These are phyloP conservation scores for Sapayoa aenigma DNA, from an alignment of 2,113 vertebrate species.

Conservation along the genomic window DNA sequence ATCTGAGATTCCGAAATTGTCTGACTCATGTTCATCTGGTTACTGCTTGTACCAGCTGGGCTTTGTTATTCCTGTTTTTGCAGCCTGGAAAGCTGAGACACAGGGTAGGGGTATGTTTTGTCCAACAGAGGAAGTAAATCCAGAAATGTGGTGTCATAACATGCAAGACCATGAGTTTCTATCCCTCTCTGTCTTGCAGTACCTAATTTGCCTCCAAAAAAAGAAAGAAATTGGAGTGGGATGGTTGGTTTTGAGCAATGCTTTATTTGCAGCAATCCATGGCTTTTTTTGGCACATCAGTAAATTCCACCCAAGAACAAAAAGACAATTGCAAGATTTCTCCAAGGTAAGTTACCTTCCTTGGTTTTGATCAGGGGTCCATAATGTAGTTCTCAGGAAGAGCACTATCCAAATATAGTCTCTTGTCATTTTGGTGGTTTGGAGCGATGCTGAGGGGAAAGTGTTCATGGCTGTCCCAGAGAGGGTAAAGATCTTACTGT, in stretches of 20 bases:
- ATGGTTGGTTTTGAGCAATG: neutral
- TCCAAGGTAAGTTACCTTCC: neutral
- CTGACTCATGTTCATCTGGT: neutral
- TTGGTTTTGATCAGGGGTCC: neutral
- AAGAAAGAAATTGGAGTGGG: neutral
- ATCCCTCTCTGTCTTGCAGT: neutral
- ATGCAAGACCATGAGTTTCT: neutral
- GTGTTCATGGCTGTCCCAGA: accelerated
- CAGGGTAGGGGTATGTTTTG: neutral
- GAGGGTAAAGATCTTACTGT: neutral
- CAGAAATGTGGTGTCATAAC: neutral
- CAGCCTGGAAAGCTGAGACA: neutral
- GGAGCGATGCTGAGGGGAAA: neutral
- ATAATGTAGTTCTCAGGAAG: neutral
- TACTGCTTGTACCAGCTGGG: neutral
- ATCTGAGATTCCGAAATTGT: neutral
- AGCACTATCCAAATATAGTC: neutral
- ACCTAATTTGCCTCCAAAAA: neutral
- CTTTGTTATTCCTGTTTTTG: neutral
- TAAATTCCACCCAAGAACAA: neutral
- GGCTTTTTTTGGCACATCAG: neutral
- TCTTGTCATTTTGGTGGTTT: neutral
- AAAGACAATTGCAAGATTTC: neutral
- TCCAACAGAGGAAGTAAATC: neutral
- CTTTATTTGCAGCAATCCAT: neutral